These are phyloP conservation scores for Luffia ferchaultella DNA, from an alignment of 2,888 invertebrate genomes.

Conservation along the genomic window DNA sequence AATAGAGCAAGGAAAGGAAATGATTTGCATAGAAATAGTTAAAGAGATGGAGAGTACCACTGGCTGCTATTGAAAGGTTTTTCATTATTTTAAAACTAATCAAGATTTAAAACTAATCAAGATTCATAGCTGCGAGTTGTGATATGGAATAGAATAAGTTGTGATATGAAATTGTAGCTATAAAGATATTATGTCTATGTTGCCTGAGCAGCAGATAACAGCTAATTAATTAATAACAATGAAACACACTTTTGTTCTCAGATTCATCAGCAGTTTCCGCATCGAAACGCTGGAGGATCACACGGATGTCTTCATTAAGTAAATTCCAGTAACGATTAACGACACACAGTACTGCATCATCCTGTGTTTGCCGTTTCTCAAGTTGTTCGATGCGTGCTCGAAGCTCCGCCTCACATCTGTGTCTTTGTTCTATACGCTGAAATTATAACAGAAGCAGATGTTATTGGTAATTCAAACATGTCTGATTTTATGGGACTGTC, in stretches of 20 bases:
- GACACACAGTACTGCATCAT: constrained; percentile 97
- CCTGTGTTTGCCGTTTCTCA: constrained; percentile 94
- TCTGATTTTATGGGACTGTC: neutral
- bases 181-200: no score
- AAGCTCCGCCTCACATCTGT: constrained; percentile 85
- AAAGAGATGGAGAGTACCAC: no score
- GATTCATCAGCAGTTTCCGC: constrained; percentile 97
- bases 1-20: no score
- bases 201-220: no score
- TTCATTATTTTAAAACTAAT: no score
- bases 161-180: no score
- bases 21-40: no score
- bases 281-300: constrained; percentile 94
- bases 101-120: no score
- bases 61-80: no score
- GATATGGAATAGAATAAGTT: no score
- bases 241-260: constrained; percentile 91
- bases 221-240: no score
- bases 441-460: constrained; percentile 19
- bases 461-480: constrained; percentile 1
- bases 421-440: constrained; percentile 90
- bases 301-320: constrained; percentile 95
- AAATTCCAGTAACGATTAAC: constrained; percentile 98
- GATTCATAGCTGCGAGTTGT: no score
- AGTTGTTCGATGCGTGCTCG: constrained; percentile 93